Base-by-base conservation (phyloP, 2,113 vertebrate genomes). In the Limnothrissa miodon region DNA sequence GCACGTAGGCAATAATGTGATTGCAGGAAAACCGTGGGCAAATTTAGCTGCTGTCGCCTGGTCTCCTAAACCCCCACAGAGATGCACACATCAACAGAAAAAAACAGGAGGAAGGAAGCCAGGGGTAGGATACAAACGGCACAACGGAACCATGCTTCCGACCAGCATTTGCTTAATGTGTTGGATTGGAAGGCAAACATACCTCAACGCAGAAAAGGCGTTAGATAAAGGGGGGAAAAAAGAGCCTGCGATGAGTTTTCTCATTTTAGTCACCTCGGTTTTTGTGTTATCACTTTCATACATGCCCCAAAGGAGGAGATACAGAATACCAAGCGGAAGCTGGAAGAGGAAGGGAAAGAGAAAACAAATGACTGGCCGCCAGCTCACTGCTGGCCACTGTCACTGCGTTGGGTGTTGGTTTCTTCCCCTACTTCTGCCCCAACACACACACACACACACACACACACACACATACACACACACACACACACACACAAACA, bases 1-100 rank as follows among this genome's bases (percentile, higher is more conserved):
- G 59, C 59, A 62, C 25, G 59, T 62, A n/a, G 59, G 59, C 59
- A 62, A 62, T 62, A 62, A 62, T 62, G 59, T 11, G 59, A 62
- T 62, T 62, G 59, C 59, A 29, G 59, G 51, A 29, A 59, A 11
- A 62, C 6, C 25, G n/a, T 62, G 59, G 59, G 59, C 59, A 62
- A 62, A 62, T 62, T 25, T 62, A 62, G 59, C n/a, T 62, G 59
- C 59, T 62, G n/a, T 62, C 8, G 59, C 59, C 59, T 11, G 10
- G 59, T 10, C 59, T 11, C 7, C n/a, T 62, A 62, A 62, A 29
- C 59, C 29, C 25, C 59, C 11, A 2, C 25, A 11, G n/a, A 62
- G 25, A 62, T 29, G 59, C 59, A 62, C 59, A 62, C 25, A 62
- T 29, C 9, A 62, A 29, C 25, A 62, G 23, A 7, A 62, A 62